Conservation (phyloP, 2,113 vertebrate genomes). For the Edolisoma coerulescens region DNA sequence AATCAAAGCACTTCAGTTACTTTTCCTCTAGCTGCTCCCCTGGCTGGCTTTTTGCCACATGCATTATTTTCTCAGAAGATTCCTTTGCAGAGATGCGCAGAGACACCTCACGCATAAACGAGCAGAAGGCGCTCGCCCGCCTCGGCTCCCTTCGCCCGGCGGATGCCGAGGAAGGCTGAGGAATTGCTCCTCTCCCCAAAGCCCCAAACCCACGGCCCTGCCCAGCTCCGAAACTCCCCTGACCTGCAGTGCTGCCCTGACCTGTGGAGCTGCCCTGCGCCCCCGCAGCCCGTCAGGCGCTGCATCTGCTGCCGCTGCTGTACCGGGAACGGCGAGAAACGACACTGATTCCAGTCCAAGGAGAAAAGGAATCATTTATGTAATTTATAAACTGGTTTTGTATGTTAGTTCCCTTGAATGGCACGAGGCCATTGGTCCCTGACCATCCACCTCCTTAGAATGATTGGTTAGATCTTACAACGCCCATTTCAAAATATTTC, state of each 20-base stretch:
- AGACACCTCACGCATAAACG: neutral
- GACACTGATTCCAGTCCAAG: too few species aligned
- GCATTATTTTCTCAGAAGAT: conserved; percentile 56
- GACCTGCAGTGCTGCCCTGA: too few species aligned
- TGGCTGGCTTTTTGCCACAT: conserved; percentile 60
- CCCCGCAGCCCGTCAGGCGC: too few species aligned
- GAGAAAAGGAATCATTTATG: too few species aligned
- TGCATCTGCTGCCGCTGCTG: too few species aligned
- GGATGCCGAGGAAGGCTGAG: neutral
- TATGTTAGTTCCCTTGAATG: too few species aligned
- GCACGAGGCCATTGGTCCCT: too few species aligned
- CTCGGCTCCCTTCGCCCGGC: neutral
- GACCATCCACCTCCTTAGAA: too few species aligned
- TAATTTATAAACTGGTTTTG: too few species aligned
- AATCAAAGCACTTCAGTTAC: conserved; percentile 51
- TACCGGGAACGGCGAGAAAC: too few species aligned
- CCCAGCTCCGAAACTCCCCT: neutral
- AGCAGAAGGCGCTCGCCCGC: neutral
- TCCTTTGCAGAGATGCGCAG: neutral
- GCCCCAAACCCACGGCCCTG: neutral
- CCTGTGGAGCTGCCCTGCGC: rapidly evolving
- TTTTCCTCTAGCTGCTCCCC: conserved; percentile 39
- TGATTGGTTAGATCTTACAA: too few species aligned
- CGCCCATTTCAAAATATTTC: too few species aligned
- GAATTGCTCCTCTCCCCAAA: neutral